Percentiles rank a stretch among this genome's conserved stretches.
These are phyloP conservation scores for Fratercula arctica DNA, from an alignment of 2,797 vertebrate species.

Conservation along the genomic window DNA sequence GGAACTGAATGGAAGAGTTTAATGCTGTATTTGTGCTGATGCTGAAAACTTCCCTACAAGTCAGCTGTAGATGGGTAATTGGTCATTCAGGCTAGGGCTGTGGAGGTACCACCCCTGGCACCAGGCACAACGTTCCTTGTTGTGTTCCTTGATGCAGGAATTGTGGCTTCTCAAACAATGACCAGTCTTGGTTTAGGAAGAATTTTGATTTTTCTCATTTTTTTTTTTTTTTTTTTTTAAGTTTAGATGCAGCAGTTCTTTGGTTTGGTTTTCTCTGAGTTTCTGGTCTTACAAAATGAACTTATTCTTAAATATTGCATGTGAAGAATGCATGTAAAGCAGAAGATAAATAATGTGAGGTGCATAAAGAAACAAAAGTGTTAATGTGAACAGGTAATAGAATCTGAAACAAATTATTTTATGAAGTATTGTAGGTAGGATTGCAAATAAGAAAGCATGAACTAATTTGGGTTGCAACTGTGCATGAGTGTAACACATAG, in stretches of 20 bases:
- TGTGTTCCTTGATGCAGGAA: neutral
- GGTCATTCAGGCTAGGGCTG: neutral
- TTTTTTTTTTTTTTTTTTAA: accelerated
- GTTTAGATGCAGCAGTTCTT: neutral
- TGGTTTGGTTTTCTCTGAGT: neutral
- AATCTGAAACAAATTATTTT: neutral
- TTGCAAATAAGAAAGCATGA: neutral
- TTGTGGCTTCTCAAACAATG: neutral
- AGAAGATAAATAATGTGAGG: neutral
- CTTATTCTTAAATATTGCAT: neutral
- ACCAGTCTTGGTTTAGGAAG: neutral
- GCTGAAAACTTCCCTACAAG: neutral
- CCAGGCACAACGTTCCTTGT: accelerated
- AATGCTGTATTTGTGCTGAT: neutral
- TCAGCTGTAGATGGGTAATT: neutral
- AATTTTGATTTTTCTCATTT: neutral
- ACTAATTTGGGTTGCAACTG: neutral
- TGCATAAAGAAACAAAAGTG: neutral
- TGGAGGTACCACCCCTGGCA: neutral
- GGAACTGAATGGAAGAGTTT: neutral
- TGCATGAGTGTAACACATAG: accelerated
- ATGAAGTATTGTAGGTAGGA: neutral
- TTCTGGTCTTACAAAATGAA: neutral
- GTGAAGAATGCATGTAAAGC: neutral
- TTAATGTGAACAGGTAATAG: neutral